A percentile compares a stretch with the other conserved stretches of the same genome.
Evolutionary conservation across 2,888 invertebrate species (phyloP).

Genomic region (Ormyrus nitidulus): DNA sequence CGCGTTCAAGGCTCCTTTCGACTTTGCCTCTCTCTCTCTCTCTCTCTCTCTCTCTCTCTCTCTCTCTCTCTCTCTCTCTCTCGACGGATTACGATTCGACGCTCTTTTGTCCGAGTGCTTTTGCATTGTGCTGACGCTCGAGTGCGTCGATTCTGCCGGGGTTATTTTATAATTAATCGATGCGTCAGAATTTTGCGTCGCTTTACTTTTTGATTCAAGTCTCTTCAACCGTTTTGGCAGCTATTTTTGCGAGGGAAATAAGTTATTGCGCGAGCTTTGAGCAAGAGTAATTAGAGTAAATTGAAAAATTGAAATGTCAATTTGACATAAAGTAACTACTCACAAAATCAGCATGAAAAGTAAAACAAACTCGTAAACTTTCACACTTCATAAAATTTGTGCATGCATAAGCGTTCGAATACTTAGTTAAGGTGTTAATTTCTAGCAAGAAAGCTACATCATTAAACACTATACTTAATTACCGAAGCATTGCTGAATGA

Average conservation of each 20-base stretch:
- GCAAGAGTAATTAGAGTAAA: too few relatives aligned
- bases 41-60: not conserved
- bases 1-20: not conserved
- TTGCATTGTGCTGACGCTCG: not conserved
- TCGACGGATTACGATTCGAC: slow-evolving; percentile 29
- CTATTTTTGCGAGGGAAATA: too few relatives aligned
- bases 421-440: slow-evolving; percentile 10
- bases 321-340: slow-evolving; percentile 26
- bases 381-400: slow-evolving; percentile 31
- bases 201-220: too few relatives aligned
- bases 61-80: not conserved
- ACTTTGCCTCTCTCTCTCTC: slow-evolving; percentile 9
- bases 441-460: not conserved
- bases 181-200: too few relatives aligned
- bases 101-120: slow-evolving; percentile 4
- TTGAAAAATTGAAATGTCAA: not conserved
- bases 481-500: not conserved
- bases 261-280: too few relatives aligned
- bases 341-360: not conserved
- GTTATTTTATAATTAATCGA: too few relatives aligned
- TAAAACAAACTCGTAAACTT: slow-evolving; percentile 37
- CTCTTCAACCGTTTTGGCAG: too few relatives aligned
- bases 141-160: not conserved
- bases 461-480: slow-evolving; percentile 16
- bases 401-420: slow-evolving; percentile 12